Evolutionary conservation across 2,113 vertebrate species (phyloP).

Genomic region (Mohoua ochrocephala): DNA sequence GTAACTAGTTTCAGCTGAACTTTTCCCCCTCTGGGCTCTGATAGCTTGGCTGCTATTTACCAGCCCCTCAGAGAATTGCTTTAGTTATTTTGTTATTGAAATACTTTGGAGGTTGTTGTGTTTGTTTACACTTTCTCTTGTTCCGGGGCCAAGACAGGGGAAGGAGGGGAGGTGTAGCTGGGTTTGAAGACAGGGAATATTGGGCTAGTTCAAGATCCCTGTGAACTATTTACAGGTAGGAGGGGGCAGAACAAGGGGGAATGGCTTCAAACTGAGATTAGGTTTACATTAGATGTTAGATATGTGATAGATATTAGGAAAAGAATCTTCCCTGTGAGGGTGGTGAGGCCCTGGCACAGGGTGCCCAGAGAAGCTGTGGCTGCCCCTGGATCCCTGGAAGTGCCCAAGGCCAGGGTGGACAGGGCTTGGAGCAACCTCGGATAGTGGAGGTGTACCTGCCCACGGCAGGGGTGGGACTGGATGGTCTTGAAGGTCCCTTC

Average conservation of each 20-base stretch:
- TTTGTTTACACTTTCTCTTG: slow-evolving; percentile 4
- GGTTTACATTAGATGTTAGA: neutral
- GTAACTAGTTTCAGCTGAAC: slow-evolving; percentile 53
- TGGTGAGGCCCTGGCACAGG: neutral
- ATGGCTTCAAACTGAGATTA: neutral
- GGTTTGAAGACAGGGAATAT: neutral
- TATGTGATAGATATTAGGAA: neutral
- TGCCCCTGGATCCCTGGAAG: neutral
- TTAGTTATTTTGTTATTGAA: slow-evolving; percentile 58
- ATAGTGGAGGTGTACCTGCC: neutral
- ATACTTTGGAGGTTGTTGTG: slow-evolving; percentile 29
- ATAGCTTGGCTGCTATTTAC: slow-evolving; percentile 53
- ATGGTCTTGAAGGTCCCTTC: accelerated
- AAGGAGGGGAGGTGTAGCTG: neutral
- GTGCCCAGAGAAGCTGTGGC: neutral
- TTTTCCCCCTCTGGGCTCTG: slow-evolving; percentile 50
- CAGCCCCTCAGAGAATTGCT: slow-evolving; percentile 31
- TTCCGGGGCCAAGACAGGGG: neutral
- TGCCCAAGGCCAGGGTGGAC: neutral
- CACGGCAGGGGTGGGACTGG: neutral
- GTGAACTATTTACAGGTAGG: neutral
- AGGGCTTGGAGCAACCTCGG: neutral
- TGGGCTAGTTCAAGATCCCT: neutral
- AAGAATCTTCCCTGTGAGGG: accelerated
- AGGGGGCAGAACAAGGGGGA: neutral